Evolutionary conservation across 2,113 vertebrate genomes (phyloP).

Genomic region (Corvus hawaiiensis): DNA sequence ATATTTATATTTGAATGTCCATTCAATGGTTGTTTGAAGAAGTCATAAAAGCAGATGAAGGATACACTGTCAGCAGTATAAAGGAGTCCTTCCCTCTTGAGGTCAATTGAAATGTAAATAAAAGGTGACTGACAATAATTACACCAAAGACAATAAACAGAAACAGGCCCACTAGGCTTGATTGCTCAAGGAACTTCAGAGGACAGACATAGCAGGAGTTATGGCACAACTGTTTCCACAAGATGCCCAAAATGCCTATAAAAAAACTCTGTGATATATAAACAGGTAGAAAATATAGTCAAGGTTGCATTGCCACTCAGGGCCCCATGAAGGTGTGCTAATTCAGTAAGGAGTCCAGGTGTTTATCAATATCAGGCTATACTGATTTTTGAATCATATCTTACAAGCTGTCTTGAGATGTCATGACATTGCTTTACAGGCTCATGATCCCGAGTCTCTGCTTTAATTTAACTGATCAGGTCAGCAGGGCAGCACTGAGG

Average conservation of each 20-base stretch:
- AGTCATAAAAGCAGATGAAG: not conserved
- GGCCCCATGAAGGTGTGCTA: not conserved
- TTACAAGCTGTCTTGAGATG: not conserved
- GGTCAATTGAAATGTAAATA: not conserved
- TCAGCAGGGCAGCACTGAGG: not conserved
- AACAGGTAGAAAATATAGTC: not conserved
- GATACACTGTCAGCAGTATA: not conserved
- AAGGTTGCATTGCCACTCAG: not conserved
- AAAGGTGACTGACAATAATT: not conserved
- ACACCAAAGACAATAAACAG: not conserved
- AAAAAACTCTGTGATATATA: not conserved
- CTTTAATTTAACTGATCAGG: not conserved
- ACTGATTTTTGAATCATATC: not conserved
- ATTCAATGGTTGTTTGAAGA: not conserved
- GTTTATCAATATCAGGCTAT: not conserved
- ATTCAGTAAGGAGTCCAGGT: fast-evolving
- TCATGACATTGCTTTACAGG: not conserved
- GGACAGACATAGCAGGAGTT: not conserved
- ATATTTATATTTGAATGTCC: not conserved
- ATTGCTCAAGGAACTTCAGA: not conserved
- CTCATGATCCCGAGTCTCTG: not conserved
- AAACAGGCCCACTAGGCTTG: not conserved
- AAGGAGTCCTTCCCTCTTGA: not conserved
- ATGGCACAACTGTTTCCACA: not conserved
- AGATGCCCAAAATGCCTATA: not conserved